Evolutionary conservation across 1,140 invertebrate species (phyloP).

Genomic region (Eriosoma lanigerum): DNA sequence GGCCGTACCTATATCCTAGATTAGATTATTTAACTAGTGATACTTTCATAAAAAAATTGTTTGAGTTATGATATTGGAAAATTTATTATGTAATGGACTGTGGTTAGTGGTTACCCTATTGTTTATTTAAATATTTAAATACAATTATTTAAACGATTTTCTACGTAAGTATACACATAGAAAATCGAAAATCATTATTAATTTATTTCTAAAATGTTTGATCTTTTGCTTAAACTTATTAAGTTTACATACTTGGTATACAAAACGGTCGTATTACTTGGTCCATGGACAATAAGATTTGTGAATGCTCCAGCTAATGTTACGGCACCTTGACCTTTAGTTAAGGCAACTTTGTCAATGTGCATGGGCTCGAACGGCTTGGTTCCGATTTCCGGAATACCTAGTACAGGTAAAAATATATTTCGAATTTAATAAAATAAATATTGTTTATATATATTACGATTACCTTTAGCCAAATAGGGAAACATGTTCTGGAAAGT

Average conservation of each 20-base stretch:
- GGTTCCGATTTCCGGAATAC: constrained; percentile 60
- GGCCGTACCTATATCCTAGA: too few species aligned
- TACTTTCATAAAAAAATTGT: too few species aligned
- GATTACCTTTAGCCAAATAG: constrained; percentile 59
- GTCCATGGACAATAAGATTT: constrained; percentile 59
- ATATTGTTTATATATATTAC: neutral
- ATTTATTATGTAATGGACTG: too few species aligned
- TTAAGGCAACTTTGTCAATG: constrained; percentile 58
- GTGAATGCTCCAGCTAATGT: constrained; percentile 59
- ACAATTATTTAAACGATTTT: too few species aligned
- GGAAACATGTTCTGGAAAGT: constrained; percentile 60
- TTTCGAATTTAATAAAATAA: too few species aligned
- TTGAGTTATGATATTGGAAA: too few species aligned
- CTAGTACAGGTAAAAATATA: constrained; percentile 50
- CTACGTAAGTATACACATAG: too few species aligned
- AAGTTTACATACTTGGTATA: constrained; percentile 57
- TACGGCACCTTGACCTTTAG: constrained; percentile 60
- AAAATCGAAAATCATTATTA: neutral
- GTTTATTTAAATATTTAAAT: too few species aligned
- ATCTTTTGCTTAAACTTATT: neutral
- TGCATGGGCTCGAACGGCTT: constrained; percentile 59
- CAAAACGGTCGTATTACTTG: constrained; percentile 60
- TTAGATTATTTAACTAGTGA: too few species aligned
- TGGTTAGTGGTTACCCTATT: too few species aligned
- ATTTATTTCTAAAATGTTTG: neutral